phyloP scores from a whole-genome alignment of 2,888 invertebrate genomes.

The Apodemia duryi region DNA sequence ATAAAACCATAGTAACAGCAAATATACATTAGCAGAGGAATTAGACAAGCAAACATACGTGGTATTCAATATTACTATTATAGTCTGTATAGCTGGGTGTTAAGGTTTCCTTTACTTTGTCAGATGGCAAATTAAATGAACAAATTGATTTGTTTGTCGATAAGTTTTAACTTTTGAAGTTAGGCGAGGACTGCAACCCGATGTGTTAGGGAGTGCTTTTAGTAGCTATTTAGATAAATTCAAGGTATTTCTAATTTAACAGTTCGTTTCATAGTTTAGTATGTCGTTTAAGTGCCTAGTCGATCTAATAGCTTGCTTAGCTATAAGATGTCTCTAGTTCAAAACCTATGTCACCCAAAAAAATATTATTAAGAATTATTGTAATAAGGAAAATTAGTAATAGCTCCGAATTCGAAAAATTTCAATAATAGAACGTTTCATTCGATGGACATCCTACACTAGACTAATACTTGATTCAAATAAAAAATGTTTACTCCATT shows the following conservation, averaged over 20 bases:
- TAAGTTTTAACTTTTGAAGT: slow-evolving; percentile 27
- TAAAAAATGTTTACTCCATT: no score
- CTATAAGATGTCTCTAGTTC: neutral
- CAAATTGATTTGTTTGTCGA: slow-evolving; percentile 24
- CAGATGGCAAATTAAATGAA: slow-evolving; percentile 7
- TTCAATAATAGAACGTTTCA: no score
- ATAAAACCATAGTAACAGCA: slow-evolving; percentile 22
- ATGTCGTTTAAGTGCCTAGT: neutral
- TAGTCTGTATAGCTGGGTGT: slow-evolving; percentile 21
- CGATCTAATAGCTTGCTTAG: neutral
- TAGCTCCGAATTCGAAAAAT: no score
- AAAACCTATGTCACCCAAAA: no score
- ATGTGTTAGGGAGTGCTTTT: slow-evolving; percentile 25
- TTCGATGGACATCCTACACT: no score
- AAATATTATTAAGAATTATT: no score
- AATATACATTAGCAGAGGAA: slow-evolving; percentile 27
- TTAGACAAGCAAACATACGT: slow-evolving; percentile 32
- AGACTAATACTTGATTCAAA: no score
- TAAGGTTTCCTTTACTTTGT: slow-evolving; percentile 24
- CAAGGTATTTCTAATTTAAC: slow-evolving; percentile 2
- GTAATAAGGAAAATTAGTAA: no score
- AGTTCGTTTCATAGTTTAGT: neutral
- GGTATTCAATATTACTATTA: slow-evolving; percentile 17
- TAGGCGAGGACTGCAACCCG: neutral
- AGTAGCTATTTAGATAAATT: slow-evolving; percentile 24